Percentiles rank a stretch among this genome's conserved stretches.
These are phyloP conservation scores for Spisula subtruncata DNA, from an alignment of 2,888 invertebrate genomes.

Conservation along the genomic window DNA sequence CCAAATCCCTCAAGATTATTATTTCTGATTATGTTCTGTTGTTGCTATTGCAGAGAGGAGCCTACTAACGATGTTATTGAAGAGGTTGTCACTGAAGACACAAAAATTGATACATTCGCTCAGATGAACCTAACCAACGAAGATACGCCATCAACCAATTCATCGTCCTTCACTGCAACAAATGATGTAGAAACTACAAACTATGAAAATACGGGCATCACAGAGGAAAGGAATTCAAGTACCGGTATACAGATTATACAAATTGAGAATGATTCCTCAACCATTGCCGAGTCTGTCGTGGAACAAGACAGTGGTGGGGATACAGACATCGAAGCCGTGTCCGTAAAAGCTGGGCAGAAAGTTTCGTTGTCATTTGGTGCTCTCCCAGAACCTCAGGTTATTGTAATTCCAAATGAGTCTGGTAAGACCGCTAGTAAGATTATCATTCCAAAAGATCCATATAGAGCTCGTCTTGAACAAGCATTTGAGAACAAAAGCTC, in stretches of 20 bases:
- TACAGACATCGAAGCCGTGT: neutral
- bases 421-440: conserved; percentile 28
- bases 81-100: conserved; percentile 65
- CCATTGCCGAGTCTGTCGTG: neutral
- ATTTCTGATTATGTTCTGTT: neutral
- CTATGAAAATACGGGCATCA: neutral
- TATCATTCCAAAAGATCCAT: conserved; percentile 43
- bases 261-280: neutral
- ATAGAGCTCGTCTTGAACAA: conserved; percentile 46
- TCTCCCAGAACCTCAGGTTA: conserved; percentile 39
- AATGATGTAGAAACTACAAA: neutral
- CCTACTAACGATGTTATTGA: conserved; percentile 48
- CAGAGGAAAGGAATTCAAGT: neutral
- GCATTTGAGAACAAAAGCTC: conserved; percentile 43
- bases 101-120: conserved; percentile 43
- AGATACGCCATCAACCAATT: neutral
- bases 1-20: too few relatives aligned
- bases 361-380: neutral
- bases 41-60: conserved; percentile 3
- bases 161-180: neutral
- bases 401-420: conserved; percentile 37
- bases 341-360: neutral
- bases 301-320: neutral
- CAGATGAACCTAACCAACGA: conserved; percentile 47
- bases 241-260: neutral